Evolutionary conservation across 2,797 vertebrate genomes (phyloP).

Genomic region (Sebastes paucispinis): DNA sequence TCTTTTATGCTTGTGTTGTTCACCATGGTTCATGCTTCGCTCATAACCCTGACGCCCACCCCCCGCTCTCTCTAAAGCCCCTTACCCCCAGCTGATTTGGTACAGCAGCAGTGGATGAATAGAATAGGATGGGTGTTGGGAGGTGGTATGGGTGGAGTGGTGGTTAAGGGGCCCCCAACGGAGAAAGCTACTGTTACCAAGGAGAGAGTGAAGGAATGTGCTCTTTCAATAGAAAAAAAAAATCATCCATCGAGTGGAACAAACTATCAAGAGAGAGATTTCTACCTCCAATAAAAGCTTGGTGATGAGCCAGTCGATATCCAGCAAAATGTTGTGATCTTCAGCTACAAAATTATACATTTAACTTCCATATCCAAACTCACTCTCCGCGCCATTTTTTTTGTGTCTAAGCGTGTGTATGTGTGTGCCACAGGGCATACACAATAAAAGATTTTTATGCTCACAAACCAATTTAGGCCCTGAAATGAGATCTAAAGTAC

Average conservation of each 20-base stretch:
- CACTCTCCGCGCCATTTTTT: slow-evolving; percentile 32
- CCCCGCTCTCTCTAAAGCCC: slow-evolving; percentile 34
- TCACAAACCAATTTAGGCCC: slow-evolving; percentile 79
- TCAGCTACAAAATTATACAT: slow-evolving; percentile 61
- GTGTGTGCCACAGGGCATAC: slow-evolving; percentile 47
- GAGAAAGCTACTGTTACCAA: slow-evolving; percentile 75
- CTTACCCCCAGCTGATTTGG: slow-evolving; percentile 64
- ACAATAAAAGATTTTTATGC: slow-evolving; percentile 78
- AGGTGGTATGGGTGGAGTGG: slow-evolving; percentile 37
- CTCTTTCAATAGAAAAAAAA: slow-evolving; percentile 47
- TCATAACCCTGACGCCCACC: slow-evolving; percentile 35
- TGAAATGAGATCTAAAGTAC: slow-evolving; percentile 81
- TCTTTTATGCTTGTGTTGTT: slow-evolving; percentile 51
- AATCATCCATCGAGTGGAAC: slow-evolving; percentile 47
- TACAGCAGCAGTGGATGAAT: slow-evolving; percentile 64
- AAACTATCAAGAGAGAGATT: slow-evolving; percentile 45
- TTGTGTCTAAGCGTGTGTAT: background rate
- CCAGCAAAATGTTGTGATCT: slow-evolving; percentile 64
- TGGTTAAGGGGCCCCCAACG: slow-evolving; percentile 53
- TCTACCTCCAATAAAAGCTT: slow-evolving; percentile 55
- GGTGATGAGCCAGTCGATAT: slow-evolving; percentile 69
- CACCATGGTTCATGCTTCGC: slow-evolving; percentile 41
- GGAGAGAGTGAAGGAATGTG: slow-evolving; percentile 73
- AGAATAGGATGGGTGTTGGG: slow-evolving; percentile 47
- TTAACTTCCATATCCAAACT: slow-evolving; percentile 69